Conservation (phyloP, 2,888 invertebrate species). For the Entomobrya multifasciata region DNA sequence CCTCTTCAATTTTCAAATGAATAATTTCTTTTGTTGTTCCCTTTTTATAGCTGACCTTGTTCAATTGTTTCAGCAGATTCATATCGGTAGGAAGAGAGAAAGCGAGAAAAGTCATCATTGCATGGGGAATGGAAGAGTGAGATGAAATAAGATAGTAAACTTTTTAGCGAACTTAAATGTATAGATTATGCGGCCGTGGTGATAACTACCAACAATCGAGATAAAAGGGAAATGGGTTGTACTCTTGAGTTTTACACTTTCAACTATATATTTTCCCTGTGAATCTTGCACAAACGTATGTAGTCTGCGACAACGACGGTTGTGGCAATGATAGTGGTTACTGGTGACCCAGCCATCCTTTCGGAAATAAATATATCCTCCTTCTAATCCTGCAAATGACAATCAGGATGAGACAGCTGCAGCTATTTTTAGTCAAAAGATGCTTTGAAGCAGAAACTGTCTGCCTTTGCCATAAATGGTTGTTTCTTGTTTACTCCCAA, state of each 20-base stretch:
- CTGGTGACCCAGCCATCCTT: conserved; percentile 1
- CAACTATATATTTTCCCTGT: too few relatives aligned
- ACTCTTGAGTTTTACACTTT: conserved; percentile 11
- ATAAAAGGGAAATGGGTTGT: conserved; percentile 37
- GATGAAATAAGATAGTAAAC: conserved; percentile 12
- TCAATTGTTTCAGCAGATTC: conserved; percentile 16
- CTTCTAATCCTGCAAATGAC: conserved; percentile 39
- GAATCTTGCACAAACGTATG: too few relatives aligned
- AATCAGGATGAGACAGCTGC: conserved; percentile 6
- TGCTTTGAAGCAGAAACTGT: too few relatives aligned
- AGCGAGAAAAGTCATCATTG: background rate
- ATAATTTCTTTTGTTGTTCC: conserved; percentile 47
- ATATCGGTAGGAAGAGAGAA: background rate
- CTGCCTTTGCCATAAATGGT: too few relatives aligned
- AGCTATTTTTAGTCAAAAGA: too few relatives aligned
- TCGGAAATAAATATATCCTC: conserved; percentile 18
- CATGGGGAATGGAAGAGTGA: conserved; percentile 7
- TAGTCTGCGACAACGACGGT: too few relatives aligned
- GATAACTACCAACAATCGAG: conserved; percentile 27
- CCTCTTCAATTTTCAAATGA: conserved; percentile 43
- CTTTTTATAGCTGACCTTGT: conserved; percentile 43
- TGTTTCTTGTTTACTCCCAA: too few relatives aligned
- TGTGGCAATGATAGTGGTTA: background rate
- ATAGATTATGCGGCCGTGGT: background rate
- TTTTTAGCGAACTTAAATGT: background rate